These are phyloP conservation scores for Xanthia icteritia DNA, from an alignment of 2,888 invertebrate species.

Conservation along the genomic window DNA sequence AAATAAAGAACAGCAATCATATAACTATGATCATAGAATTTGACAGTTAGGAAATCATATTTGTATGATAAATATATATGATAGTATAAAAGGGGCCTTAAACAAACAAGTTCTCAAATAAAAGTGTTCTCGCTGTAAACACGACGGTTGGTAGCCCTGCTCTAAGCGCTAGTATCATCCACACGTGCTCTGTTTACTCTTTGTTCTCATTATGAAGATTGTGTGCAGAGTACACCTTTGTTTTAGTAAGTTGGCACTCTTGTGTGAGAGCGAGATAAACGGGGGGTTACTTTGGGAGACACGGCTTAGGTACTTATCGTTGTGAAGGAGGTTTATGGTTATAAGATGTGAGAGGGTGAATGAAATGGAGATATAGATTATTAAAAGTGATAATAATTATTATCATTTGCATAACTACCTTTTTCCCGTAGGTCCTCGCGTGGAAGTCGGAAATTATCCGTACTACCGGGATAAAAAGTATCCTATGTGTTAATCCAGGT, in stretches of 20 bases:
- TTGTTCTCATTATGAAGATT: slow-evolving; percentile 49
- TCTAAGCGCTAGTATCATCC: slow-evolving; percentile 6
- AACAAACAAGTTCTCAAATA: neutral
- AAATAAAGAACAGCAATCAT: too few relatives aligned
- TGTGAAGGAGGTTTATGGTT: neutral
- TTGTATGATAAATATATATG: too few relatives aligned
- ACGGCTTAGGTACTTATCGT: slow-evolving; percentile 10
- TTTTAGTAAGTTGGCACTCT: slow-evolving; percentile 47
- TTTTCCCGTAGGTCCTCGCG: too few relatives aligned
- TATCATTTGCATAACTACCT: too few relatives aligned
- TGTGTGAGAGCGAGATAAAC: slow-evolving; percentile 36
- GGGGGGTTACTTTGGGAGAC: neutral
- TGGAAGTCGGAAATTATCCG: too few relatives aligned
- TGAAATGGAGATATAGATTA: neutral
- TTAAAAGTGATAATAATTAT: neutral
- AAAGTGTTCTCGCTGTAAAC: neutral
- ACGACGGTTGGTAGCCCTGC: slow-evolving; percentile 17
- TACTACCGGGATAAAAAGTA: too few relatives aligned
- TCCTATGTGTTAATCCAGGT: too few relatives aligned
- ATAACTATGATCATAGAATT: too few relatives aligned
- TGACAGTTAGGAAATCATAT: too few relatives aligned
- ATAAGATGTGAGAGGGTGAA: neutral
- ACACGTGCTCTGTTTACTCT: slow-evolving; percentile 28
- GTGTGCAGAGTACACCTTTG: slow-evolving; percentile 46
- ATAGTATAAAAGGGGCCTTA: too few relatives aligned